Conservation (phyloP, 2,797 vertebrate genomes). For the Rhinella marina region DNA sequence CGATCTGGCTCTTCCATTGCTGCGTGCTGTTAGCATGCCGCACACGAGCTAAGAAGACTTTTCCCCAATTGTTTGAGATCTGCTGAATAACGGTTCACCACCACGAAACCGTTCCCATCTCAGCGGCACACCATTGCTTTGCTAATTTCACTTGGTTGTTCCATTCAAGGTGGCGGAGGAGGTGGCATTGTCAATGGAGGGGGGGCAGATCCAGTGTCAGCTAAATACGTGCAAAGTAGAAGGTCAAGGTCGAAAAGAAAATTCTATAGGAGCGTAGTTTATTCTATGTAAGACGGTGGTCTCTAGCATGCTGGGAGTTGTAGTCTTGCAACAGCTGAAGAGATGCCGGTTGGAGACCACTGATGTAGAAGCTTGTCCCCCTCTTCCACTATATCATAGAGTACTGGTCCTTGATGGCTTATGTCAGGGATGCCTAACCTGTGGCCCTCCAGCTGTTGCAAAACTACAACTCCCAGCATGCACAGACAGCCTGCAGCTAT, state of each 20-base stretch:
- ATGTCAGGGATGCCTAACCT: no score
- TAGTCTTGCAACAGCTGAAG: neutral
- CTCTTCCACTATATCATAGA: neutral
- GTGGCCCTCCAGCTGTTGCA: no score
- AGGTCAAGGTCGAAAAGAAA: no score
- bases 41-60: neutral
- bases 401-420: no score
- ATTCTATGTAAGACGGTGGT: neutral
- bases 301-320: neutral
- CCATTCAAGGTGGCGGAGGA: conserved; percentile 13
- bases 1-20: neutral
- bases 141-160: conserved; percentile 9
- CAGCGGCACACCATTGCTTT: neutral
- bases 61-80: neutral
- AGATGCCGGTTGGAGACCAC: neutral
- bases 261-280: neutral
- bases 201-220: neutral
- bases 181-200: conserved; percentile 8
- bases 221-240: neutral
- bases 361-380: neutral
- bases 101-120: neutral
- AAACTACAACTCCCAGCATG: no score
- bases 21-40: neutral
- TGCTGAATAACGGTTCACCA: conserved; percentile 1
- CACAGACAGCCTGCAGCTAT: no score